Conservation (phyloP, 2,888 invertebrate species). For the Caenorhabditis virilis region DNA sequence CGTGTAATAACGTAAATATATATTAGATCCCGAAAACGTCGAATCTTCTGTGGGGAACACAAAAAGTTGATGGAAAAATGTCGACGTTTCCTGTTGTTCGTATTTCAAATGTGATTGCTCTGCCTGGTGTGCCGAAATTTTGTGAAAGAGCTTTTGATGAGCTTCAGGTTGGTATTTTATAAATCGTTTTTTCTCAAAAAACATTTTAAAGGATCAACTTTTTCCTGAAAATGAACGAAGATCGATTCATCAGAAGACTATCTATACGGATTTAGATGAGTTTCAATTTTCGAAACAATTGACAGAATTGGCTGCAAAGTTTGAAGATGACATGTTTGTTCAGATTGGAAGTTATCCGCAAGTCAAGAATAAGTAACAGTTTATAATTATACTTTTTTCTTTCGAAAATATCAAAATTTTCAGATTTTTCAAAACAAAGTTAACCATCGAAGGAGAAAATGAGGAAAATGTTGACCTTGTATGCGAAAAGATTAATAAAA, state of each 20-base stretch:
- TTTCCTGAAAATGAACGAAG: conserved; percentile 54
- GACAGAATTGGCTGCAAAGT: conserved; percentile 71
- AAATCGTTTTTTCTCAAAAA: neutral
- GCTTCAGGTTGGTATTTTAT: conserved; percentile 69
- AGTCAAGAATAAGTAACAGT: conserved; percentile 70
- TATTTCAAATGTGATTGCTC: conserved; percentile 75
- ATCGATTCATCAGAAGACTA: conserved; percentile 49
- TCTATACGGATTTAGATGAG: conserved; percentile 70
- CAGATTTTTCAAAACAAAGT: conserved; percentile 73
- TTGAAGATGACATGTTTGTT: conserved; percentile 70
- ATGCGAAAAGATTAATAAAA: conserved; percentile 35
- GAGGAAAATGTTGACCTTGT: conserved; percentile 39
- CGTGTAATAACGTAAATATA: too few species aligned
- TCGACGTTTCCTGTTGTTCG: conserved; percentile 71
- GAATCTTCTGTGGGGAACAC: conserved; percentile 71
- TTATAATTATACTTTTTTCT: neutral
- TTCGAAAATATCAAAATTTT: conserved; percentile 23
- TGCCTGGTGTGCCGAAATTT: conserved; percentile 77
- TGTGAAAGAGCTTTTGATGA: conserved; percentile 71
- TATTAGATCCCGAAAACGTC: conserved; percentile 71
- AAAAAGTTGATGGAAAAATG: conserved; percentile 68
- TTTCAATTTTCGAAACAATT: conserved; percentile 70
- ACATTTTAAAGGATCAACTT: conserved; percentile 45
- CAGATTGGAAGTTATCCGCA: conserved; percentile 75
- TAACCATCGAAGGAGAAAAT: conserved; percentile 73